These are phyloP conservation scores for Drosophila carrolli DNA, from an alignment of 1,140 invertebrate species.

Conservation along the genomic window DNA sequence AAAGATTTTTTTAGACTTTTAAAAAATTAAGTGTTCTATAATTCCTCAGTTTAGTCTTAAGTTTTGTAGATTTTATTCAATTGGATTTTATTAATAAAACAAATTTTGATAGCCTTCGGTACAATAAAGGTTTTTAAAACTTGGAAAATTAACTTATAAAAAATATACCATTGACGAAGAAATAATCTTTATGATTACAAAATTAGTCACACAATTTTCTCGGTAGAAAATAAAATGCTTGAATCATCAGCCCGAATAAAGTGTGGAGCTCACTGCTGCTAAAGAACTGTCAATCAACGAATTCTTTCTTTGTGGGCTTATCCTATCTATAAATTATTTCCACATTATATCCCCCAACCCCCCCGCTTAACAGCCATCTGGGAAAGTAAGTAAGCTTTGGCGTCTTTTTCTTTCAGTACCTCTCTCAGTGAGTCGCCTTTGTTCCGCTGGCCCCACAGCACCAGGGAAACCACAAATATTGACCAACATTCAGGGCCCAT, in stretches of 20 bases:
- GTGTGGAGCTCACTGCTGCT: not conserved
- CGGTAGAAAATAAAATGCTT: not conserved
- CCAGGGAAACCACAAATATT: conserved; percentile 44
- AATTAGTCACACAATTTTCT: too few species aligned
- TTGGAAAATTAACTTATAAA: too few species aligned
- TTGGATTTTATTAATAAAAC: too few species aligned
- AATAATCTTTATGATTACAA: too few species aligned
- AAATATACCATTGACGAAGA: too few species aligned
- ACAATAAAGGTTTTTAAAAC: too few species aligned
- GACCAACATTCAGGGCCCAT: conserved; percentile 58
- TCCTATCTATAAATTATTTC: conserved; percentile 59
- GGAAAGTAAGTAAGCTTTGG: conserved; percentile 22
- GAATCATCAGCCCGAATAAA: conserved; percentile 2
- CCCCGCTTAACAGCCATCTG: not conserved
- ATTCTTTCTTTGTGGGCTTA: conserved; percentile 25
- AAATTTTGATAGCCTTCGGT: too few species aligned
- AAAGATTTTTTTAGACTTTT: too few species aligned
- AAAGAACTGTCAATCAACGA: conserved; percentile 29
- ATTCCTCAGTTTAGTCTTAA: too few species aligned
- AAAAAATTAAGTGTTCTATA: too few species aligned
- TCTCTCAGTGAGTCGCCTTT: conserved; percentile 16
- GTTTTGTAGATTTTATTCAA: too few species aligned
- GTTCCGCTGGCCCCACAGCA: conserved; percentile 18
- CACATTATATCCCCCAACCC: conserved; percentile 35
- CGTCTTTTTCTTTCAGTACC: conserved; percentile 11